Percentiles rank a stretch among this genome's conserved stretches.
Evolutionary conservation across 2,113 vertebrate genomes (phyloP).

Genomic region (Ceyx melanurus): DNA sequence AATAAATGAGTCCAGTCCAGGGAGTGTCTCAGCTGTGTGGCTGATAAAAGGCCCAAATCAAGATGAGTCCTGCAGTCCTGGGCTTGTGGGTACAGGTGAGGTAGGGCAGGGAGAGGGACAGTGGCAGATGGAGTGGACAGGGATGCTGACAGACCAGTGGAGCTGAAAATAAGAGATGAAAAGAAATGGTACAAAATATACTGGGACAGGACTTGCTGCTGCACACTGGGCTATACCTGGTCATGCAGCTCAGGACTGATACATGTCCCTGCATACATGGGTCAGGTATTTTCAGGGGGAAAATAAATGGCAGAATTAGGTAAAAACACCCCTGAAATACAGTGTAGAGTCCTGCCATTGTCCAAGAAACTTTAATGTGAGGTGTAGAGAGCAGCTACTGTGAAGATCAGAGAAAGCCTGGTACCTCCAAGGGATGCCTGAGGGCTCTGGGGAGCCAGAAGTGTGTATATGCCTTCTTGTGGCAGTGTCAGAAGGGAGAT

Average conservation of each 20-base stretch:
- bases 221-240: neutral
- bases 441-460: neutral
- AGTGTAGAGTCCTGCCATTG: neutral
- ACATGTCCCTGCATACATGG: neutral
- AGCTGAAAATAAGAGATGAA: neutral
- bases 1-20: neutral
- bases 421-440: accelerated
- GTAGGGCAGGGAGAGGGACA: neutral
- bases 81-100: neutral
- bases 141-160: neutral
- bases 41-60: neutral
- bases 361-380: neutral
- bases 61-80: neutral
- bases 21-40: neutral
- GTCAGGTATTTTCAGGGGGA: neutral
- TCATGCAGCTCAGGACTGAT: accelerated
- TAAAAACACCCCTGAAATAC: neutral
- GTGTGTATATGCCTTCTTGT: accelerated
- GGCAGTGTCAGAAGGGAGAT: neutral
- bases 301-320: neutral
- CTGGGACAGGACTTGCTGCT: neutral
- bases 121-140: neutral
- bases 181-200: neutral
- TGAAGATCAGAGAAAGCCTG: neutral
- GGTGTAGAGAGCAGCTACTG: neutral